Evolutionary conservation across 2,113 vertebrate species (phyloP).

Genomic region (Prionailurus bengalensis): DNA sequence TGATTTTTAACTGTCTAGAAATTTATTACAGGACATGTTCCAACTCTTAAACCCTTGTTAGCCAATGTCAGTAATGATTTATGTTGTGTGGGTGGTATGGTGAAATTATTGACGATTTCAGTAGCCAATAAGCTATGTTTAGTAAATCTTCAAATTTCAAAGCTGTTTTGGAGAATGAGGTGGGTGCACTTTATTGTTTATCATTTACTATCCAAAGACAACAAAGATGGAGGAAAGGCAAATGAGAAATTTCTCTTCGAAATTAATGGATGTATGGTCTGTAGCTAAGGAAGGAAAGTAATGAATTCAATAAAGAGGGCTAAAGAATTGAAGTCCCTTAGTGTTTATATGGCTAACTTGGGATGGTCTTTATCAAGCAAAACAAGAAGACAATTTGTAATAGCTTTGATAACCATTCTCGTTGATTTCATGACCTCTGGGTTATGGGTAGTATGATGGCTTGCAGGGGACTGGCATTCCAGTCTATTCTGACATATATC

Average conservation of each 20-base stretch:
- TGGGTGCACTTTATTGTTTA: constrained; percentile 89
- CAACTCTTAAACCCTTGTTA: constrained; percentile 96
- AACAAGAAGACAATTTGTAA: not conserved
- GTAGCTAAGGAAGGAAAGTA: constrained; percentile 73
- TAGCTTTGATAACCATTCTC: not conserved
- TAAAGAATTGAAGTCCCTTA: constrained; percentile 52
- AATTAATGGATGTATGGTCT: constrained; percentile 79
- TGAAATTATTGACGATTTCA: constrained; percentile 95
- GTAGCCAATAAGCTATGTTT: constrained; percentile 93
- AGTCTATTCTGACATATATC: not conserved
- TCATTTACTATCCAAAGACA: constrained; percentile 84
- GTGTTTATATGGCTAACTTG: not conserved
- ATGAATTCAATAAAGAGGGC: constrained; percentile 63
- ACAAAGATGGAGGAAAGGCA: constrained; percentile 79
- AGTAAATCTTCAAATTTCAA: constrained; percentile 93
- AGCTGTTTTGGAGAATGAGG: constrained; percentile 91
- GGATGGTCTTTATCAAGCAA: constrained; percentile 1
- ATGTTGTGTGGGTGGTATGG: constrained; percentile 91
- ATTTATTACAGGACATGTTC: constrained; percentile 99
- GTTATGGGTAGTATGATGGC: not conserved
- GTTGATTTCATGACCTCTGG: not conserved
- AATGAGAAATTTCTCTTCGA: constrained; percentile 78
- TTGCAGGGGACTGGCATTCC: not conserved
- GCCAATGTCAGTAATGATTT: constrained; percentile 95
- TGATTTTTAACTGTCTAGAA: constrained; percentile 99